Percentiles rank a stretch among this genome's conserved stretches.
These are phyloP conservation scores for Phalloptychus januarius DNA, from an alignment of 2,797 vertebrate species.

Conservation along the genomic window DNA sequence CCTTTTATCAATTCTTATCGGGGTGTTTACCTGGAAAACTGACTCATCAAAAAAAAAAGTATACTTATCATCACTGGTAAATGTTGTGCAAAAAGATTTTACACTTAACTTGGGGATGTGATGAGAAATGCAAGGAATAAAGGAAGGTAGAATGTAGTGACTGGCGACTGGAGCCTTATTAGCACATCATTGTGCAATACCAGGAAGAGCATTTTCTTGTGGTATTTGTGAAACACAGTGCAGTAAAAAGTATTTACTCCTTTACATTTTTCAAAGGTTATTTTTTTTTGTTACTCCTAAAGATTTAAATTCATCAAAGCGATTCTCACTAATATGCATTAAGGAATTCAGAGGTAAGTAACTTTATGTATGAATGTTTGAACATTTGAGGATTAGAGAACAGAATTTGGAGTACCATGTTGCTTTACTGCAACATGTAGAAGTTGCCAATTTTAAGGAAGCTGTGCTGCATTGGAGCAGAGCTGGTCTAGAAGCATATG, in stretches of 20 bases:
- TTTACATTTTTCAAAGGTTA: not conserved
- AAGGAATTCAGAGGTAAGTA: not conserved
- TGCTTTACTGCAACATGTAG: not conserved
- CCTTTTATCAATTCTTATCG: not conserved
- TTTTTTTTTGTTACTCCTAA: not conserved
- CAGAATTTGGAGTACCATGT: not conserved
- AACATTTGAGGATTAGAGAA: not conserved
- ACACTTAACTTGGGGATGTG: not conserved
- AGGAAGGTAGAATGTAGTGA: not conserved
- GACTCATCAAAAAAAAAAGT: slow-evolving; percentile 18
- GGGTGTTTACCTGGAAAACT: slow-evolving; percentile 13
- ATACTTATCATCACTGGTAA: not conserved
- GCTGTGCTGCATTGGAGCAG: not conserved
- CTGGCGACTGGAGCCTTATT: not conserved
- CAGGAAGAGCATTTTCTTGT: not conserved
- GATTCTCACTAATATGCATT: not conserved
- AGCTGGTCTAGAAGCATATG: not conserved
- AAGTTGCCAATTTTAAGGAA: not conserved
- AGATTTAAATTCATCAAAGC: not conserved
- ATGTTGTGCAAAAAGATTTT: slow-evolving; percentile 33
- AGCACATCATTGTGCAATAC: slow-evolving; percentile 14
- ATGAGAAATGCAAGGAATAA: not conserved
- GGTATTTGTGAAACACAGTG: not conserved
- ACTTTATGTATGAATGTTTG: not conserved
- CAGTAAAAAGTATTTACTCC: not conserved